phyloP scores from a whole-genome alignment of 2,797 vertebrate species.

The Pipistrellus pygmaeus region DNA sequence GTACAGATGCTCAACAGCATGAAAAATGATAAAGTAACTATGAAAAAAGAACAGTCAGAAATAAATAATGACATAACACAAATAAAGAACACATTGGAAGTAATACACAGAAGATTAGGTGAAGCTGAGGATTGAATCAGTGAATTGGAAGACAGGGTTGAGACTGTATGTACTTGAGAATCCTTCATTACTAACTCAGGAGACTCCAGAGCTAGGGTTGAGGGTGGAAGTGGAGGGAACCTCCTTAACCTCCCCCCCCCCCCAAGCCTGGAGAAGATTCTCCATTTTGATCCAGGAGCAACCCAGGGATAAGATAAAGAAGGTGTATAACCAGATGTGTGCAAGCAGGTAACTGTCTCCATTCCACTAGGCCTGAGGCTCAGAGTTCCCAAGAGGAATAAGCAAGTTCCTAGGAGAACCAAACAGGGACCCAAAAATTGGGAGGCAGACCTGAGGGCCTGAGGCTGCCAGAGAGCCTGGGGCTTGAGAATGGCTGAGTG shows the following conservation, averaged over 20 bases:
- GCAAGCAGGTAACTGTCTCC: neutral
- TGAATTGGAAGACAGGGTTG: no score
- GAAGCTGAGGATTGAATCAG: no score
- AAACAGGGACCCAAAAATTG: neutral
- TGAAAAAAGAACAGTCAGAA: no score
- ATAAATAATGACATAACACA: no score
- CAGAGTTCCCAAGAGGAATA: neutral
- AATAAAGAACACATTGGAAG: no score
- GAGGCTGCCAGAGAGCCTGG: neutral
- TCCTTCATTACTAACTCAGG: neutral
- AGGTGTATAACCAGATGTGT: neutral
- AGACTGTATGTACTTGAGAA: neutral
- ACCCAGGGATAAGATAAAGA: neutral
- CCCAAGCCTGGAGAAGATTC: neutral
- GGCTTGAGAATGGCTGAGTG: no score
- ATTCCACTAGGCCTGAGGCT: neutral
- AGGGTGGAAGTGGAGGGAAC: no score
- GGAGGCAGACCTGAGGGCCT: neutral
- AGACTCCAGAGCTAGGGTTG: neutral
- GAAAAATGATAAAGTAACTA: no score
- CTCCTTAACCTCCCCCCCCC: no score
- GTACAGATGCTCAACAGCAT: no score
- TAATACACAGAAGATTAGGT: no score
- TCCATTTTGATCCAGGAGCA: neutral
- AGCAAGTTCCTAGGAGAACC: neutral